A percentile compares a stretch with the other conserved stretches of the same genome.
Evolutionary conservation across 2,888 invertebrate species (phyloP).

Genomic region (Lycocerus yunnanus): DNA sequence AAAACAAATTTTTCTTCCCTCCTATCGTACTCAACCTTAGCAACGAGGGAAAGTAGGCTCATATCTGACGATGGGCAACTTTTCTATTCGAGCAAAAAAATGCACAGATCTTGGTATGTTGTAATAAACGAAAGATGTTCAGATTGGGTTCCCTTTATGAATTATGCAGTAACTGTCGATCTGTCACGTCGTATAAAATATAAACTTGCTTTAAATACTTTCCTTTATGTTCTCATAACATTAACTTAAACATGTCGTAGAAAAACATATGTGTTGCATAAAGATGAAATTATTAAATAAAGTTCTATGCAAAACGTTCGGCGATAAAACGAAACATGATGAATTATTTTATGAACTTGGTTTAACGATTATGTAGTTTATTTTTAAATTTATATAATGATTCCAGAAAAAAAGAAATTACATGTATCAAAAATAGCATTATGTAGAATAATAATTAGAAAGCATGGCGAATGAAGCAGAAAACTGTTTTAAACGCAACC

Average conservation of each 20-base stretch:
- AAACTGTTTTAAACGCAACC: conserved; percentile 32
- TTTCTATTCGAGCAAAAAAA: too few relatives aligned
- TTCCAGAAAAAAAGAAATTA: conserved; percentile 10
- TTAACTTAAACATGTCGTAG: not conserved
- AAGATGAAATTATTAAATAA: not conserved
- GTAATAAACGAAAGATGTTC: not conserved
- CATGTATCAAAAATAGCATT: conserved; percentile 24
- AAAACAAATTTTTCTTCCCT: too few relatives aligned
- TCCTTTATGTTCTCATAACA: not conserved
- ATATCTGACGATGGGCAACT: too few relatives aligned
- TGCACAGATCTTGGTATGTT: too few relatives aligned
- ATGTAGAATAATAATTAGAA: conserved; percentile 29
- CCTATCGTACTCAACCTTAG: too few relatives aligned
- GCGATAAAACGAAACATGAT: not conserved
- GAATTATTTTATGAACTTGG: not conserved
- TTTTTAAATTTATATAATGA: not conserved
- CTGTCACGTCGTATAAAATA: not conserved
- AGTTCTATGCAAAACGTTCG: not conserved
- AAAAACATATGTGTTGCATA: not conserved
- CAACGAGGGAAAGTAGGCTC: too few relatives aligned
- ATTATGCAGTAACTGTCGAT: not conserved
- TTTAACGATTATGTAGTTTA: not conserved
- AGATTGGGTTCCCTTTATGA: not conserved
- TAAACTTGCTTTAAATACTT: not conserved
- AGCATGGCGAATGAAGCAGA: conserved; percentile 32